Base-by-base conservation (phyloP, 2,888 invertebrate species). In the Coremacera marginata region DNA sequence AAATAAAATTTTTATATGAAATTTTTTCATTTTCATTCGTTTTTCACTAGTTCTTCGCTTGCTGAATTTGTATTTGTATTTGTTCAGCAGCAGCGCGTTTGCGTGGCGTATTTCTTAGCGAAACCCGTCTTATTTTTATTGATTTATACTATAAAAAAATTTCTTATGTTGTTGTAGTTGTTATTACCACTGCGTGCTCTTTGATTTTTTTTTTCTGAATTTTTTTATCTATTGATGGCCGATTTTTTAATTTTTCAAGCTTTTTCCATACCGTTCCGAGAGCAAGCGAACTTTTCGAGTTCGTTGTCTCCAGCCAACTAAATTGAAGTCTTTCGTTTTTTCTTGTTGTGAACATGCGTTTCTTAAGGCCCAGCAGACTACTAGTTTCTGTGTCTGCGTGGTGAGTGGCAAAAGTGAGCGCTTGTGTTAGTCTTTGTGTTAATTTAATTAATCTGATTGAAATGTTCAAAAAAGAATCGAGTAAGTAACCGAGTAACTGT, bases 271-370 rank as follows among this genome's bases (percentile, higher is more conserved):
- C 31, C 70, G 70, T 73, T 25, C 27, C 84, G 84, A 81, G 80
- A 78, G 79, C 82, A 84, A 82, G 68, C 52, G 79, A 86, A 84
- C 87, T 87, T 84, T 82, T 84, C 88, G 87, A 85, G 88, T 88
- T 88, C 88, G 88, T 88, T 88, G 88, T 88, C 88, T 89, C 86
- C 84, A 84, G 85, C 86, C 84, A 88, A 88, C 89, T 89, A 83
- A 88, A 84, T 85, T 88, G 83, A 88, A 88, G 87, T 89, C 88
- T 89, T 88, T 88, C 84, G 88, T 84, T 87, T 85, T 85, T 84
- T 87, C 85, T 86, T 85, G 82, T 80, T 85, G 83, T 83, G 83
- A 86, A 63, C 31, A 82, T 55, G 80, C 19, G 31, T 52, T 68
- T 72, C 72, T 57, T 75, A 14, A 22, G 25, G 52, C 34, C 51